phyloP scores from a whole-genome alignment of 2,888 invertebrate genomes.

The Campoplex capitator region DNA sequence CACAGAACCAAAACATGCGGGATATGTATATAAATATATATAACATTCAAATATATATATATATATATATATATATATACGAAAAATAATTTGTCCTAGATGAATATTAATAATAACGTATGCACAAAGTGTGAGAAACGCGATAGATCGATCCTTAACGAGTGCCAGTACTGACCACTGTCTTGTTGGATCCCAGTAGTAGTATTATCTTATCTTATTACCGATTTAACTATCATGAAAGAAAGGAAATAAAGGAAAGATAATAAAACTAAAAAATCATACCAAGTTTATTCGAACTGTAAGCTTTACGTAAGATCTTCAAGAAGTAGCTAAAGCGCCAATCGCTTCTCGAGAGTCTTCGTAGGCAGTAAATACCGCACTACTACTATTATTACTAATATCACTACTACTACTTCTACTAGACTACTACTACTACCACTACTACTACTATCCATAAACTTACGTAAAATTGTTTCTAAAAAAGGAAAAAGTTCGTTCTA shows the following conservation, averaged over 20 bases:
- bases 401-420: conserved; percentile 17
- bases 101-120: conserved; percentile 53
- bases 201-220: conserved; percentile 77
- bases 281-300: conserved; percentile 76
- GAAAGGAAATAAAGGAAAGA: conserved; percentile 38
- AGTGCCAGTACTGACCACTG: conserved; percentile 50
- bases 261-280: conserved; percentile 33
- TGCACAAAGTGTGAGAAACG: conserved; percentile 25
- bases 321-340: conserved; percentile 73
- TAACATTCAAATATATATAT: background rate
- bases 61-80: conserved; percentile 17
- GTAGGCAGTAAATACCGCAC: conserved; percentile 72
- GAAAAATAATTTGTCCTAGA: conserved; percentile 62
- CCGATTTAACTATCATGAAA: conserved; percentile 76
- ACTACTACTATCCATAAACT: conserved; percentile 70
- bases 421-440: conserved; percentile 38
- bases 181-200: conserved; percentile 74
- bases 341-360: conserved; percentile 73
- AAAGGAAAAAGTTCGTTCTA: conserved; percentile 26
- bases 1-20: conserved; percentile 80
- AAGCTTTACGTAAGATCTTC: conserved; percentile 77
- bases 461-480: conserved; percentile 77
- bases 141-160: conserved; percentile 43
- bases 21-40: conserved; percentile 57
- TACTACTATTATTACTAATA: conserved; percentile 67